Evolutionary conservation across 2,797 vertebrate genomes (phyloP), one percentile per base, ranked within the genome.

Genomic region (Sternarchorhynchus goeldii): DNA sequence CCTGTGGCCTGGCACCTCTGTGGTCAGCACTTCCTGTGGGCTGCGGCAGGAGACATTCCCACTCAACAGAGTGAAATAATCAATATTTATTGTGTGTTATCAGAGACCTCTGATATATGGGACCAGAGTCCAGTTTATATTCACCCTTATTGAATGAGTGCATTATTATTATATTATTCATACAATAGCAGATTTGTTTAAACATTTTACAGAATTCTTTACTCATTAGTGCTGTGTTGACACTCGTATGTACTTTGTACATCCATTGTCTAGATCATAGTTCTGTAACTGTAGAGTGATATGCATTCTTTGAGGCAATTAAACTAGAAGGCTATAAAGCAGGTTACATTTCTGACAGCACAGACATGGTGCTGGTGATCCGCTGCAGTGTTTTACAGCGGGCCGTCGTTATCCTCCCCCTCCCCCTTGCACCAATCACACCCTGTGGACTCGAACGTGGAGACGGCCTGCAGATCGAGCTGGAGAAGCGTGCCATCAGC

Each of bases 41-140:
- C 85, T 86, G 86, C 85, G 81, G 84, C 85, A 83, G 91, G 90
- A 89, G 89, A 85, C 83, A 86, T 80, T 88, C 85, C 88, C 88
- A 89, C 88, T 88, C 90, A 89, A 88, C 88, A 87, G 86, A 89
- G 88, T 86, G 82, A 82, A 88, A 84, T 82, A 90, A 93, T 93
- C 88, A 90, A 93, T 93, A 91, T 91, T 91, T 72, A 79, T 67
- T 87, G 63, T 87, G 88, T 88, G 88, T 90, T 88, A 85, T 83
- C 83, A 82, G 88, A 88, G 88, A 90, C 87, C 79, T 59, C 8
- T 64, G 55, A 58, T 67, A 1, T 20, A 20, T 67, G 64, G 59
- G 59, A 34, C 65, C 64, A 63, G 73, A 80, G 70, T 73, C 70
- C 78, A 57, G 58, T 1, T 14, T 14, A 50, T 50, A 50, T 14